These are phyloP conservation scores for Psittacus erithacus DNA, from an alignment of 2,113 vertebrate species.

Conservation along the genomic window DNA sequence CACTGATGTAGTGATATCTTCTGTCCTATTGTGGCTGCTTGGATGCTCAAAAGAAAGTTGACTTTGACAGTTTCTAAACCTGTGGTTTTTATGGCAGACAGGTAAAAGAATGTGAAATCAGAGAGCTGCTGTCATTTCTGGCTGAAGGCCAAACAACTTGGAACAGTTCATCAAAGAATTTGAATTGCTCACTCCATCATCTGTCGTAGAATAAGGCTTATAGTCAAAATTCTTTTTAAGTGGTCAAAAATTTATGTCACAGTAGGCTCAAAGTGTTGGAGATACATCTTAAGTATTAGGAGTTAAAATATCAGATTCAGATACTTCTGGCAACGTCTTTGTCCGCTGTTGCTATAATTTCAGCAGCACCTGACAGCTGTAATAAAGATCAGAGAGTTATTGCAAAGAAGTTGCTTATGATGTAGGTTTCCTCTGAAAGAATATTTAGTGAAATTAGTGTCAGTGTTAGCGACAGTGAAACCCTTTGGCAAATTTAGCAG, in stretches of 20 bases:
- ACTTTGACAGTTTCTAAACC: background rate
- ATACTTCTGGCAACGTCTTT: background rate
- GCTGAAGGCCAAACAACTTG: background rate
- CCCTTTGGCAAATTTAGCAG: background rate
- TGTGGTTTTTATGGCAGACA: background rate
- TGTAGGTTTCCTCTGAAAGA: background rate
- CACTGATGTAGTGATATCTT: background rate
- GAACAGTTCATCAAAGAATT: background rate
- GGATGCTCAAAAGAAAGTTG: background rate
- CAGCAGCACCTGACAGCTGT: background rate
- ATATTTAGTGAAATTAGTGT: constrained; percentile 33
- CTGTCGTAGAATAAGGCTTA: background rate
- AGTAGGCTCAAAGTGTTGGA: background rate
- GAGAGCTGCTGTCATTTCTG: background rate
- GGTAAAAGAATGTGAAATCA: background rate
- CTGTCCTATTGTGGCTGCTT: background rate
- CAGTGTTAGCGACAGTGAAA: background rate
- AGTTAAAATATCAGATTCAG: background rate
- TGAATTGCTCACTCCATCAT: background rate
- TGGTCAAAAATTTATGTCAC: background rate
- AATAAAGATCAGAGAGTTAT: background rate
- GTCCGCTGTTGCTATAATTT: background rate
- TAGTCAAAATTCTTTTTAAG: background rate
- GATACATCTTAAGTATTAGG: background rate
- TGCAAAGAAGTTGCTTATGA: background rate